Conservation (phyloP, 2,113 vertebrate species). For the Morone saxatilis region DNA sequence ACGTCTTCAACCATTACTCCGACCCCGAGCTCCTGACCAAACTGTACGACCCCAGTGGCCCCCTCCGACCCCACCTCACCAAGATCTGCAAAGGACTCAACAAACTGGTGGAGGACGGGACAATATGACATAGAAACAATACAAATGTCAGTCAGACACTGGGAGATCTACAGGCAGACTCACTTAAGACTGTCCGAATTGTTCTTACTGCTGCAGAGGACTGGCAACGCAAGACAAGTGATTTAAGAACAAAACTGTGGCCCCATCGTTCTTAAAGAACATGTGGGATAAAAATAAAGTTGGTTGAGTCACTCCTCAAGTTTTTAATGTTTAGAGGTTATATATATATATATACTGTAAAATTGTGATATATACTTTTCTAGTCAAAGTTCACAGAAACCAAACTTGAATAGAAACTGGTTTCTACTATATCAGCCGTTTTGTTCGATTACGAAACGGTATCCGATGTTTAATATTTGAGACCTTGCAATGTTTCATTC, state of each 20-base stretch:
- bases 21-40: slow-evolving; percentile 86
- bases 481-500: slow-evolving; percentile 38
- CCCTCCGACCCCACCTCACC: slow-evolving; percentile 83
- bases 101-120: slow-evolving; percentile 90
- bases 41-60: slow-evolving; percentile 85
- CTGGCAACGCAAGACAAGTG: neutral
- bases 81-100: slow-evolving; percentile 90
- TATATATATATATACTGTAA: neutral
- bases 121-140: slow-evolving; percentile 81
- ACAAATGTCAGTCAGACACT: slow-evolving; percentile 49
- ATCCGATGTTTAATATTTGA: slow-evolving; percentile 45
- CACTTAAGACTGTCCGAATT: slow-evolving; percentile 29
- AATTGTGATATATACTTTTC: slow-evolving; percentile 14
- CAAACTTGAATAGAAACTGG: slow-evolving; percentile 56
- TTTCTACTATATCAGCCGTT: slow-evolving; percentile 24
- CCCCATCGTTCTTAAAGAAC: slow-evolving; percentile 36
- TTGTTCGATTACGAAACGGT: slow-evolving; percentile 30
- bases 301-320: slow-evolving; percentile 30
- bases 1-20: slow-evolving; percentile 91
- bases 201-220: slow-evolving; percentile 49
- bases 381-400: slow-evolving; percentile 14
- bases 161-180: slow-evolving; percentile 61
- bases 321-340: slow-evolving; percentile 37
- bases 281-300: slow-evolving; percentile 28
- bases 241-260: slow-evolving; percentile 34